Conservation (phyloP, 2,888 invertebrate species). For the Himalopsyche anomala region DNA sequence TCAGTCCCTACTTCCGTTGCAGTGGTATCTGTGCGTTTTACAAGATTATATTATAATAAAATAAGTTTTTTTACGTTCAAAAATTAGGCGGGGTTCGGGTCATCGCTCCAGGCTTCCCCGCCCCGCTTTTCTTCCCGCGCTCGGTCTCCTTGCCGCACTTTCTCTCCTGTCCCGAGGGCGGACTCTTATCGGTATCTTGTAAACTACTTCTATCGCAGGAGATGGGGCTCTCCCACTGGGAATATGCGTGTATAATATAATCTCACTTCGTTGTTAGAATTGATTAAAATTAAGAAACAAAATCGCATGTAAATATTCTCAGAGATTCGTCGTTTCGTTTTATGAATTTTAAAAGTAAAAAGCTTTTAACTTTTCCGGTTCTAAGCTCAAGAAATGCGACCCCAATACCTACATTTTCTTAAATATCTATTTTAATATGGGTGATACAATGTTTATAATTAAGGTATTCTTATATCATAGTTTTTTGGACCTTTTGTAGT, state of each 20-base stretch:
- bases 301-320: too few relatives aligned
- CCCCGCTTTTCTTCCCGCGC: not conserved
- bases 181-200: slow-evolving; percentile 20
- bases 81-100: slow-evolving; percentile 26
- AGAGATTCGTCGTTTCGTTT: too few relatives aligned
- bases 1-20: not conserved
- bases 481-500: too few relatives aligned
- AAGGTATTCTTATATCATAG: too few relatives aligned
- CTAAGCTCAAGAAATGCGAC: too few relatives aligned
- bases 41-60: not conserved
- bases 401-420: too few relatives aligned
- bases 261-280: not conserved
- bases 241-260: slow-evolving; percentile 3
- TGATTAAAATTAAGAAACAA: not conserved
- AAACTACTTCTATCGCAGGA: not conserved
- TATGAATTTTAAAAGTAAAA: too few relatives aligned
- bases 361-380: too few relatives aligned
- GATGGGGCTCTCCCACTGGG: not conserved
- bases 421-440: too few relatives aligned
- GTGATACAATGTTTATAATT: too few relatives aligned
- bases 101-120: slow-evolving; percentile 16
- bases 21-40: not conserved
- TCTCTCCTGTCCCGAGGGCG: slow-evolving; percentile 23
- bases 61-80: not conserved
- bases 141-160: not conserved